Conservation (phyloP, 2,888 invertebrate species). For the Herminia tarsipennalis region DNA sequence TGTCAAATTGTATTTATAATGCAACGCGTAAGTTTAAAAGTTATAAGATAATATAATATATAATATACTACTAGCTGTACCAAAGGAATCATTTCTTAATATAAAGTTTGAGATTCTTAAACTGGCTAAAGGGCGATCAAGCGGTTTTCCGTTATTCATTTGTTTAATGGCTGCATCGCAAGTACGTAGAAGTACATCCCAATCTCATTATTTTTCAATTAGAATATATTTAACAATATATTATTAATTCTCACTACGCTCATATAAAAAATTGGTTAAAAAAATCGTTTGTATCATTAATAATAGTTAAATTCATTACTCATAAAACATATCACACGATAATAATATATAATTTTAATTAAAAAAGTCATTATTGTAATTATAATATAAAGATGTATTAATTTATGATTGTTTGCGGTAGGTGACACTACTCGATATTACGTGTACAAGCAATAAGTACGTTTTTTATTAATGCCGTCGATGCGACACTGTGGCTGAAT, state of each 20-base stretch:
- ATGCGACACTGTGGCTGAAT: constrained; percentile 67
- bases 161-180: no score
- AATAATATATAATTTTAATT: constrained; percentile 60
- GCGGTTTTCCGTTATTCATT: no score
- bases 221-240: not conserved
- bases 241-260: constrained; percentile 6
- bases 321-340: constrained; percentile 69
- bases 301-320: constrained; percentile 37
- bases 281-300: constrained; percentile 29
- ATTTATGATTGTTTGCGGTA: constrained; percentile 80
- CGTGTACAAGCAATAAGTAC: constrained; percentile 85
- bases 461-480: constrained; percentile 78
- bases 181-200: no score
- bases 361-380: constrained; percentile 55
- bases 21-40: no score
- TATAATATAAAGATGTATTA: constrained; percentile 56
- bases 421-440: constrained; percentile 70
- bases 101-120: no score
- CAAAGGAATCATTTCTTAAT: no score
- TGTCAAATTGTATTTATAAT: no score
- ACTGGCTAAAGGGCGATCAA: no score
- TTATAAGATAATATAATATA: no score
- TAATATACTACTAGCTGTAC: no score
- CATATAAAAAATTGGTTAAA: constrained; percentile 5
- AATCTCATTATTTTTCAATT: not conserved